A percentile compares a stretch with the other conserved stretches of the same genome.
Evolutionary conservation across 2,797 vertebrate species (phyloP).

Genomic region (Cryptoblepharus egeriae): DNA sequence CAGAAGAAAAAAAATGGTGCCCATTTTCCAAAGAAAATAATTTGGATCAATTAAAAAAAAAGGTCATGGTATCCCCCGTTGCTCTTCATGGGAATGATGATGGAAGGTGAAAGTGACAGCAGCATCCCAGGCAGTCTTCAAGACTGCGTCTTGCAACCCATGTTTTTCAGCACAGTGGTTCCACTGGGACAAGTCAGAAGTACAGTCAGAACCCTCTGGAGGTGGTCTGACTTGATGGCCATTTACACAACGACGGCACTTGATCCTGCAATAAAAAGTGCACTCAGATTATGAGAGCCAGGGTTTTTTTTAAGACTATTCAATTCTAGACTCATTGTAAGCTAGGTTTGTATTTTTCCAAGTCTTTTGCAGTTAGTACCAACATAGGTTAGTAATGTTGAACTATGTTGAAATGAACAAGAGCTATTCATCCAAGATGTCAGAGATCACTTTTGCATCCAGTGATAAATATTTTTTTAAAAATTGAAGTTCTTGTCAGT

Average conservation of each 20-base stretch:
- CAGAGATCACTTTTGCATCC: neutral
- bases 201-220: slow-evolving; percentile 86
- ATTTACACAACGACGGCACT: slow-evolving; percentile 91
- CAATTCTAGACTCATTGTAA: neutral
- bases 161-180: slow-evolving; percentile 89
- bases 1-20: neutral
- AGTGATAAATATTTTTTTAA: neutral
- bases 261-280: slow-evolving; percentile 81
- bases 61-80: slow-evolving; percentile 81
- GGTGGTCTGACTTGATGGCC: slow-evolving; percentile 85
- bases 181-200: slow-evolving; percentile 94
- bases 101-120: slow-evolving; percentile 93
- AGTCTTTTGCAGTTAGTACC: neutral
- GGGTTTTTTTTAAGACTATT: neutral
- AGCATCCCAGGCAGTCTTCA: slow-evolving; percentile 92
- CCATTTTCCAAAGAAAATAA: slow-evolving; percentile 20
- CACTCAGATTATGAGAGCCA: neutral
- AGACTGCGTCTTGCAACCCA: slow-evolving; percentile 87
- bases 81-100: slow-evolving; percentile 92
- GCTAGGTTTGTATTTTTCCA: accelerated
- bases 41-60: slow-evolving; percentile 35
- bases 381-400: neutral
- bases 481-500: neutral
- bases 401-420: neutral
- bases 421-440: neutral